Evolutionary conservation across 2,113 vertebrate species (phyloP).

Genomic region (Ammodytes marinus): DNA sequence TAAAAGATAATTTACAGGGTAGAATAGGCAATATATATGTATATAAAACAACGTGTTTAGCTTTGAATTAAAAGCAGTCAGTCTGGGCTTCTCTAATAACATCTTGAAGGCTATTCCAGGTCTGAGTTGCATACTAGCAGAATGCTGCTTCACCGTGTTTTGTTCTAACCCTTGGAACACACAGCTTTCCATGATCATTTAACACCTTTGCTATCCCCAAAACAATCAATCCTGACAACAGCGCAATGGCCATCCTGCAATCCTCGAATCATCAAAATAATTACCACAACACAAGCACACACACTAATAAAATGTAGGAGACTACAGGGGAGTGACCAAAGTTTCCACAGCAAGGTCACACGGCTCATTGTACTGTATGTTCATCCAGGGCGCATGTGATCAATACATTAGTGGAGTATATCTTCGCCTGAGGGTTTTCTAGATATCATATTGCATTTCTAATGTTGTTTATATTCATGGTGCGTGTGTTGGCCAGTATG

Average conservation of each 20-base stretch:
- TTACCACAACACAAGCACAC: conserved; percentile 35
- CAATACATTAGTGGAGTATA: background rate
- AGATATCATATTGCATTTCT: background rate
- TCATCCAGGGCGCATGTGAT: background rate
- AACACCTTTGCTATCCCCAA: background rate
- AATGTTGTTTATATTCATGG: background rate
- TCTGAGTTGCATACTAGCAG: too few relatives aligned
- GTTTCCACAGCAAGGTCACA: conserved; percentile 33
- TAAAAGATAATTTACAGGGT: too few relatives aligned
- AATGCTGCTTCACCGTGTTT: too few relatives aligned
- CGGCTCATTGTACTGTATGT: background rate
- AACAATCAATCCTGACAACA: conserved; percentile 34
- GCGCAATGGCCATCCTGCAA: conserved; percentile 39
- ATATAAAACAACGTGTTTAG: too few relatives aligned
- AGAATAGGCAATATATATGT: too few relatives aligned
- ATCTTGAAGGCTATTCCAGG: too few relatives aligned
- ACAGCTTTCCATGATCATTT: conserved; percentile 6
- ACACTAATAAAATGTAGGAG: conserved; percentile 3
- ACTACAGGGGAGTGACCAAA: background rate
- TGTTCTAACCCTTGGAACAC: too few relatives aligned
- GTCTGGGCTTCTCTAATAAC: too few relatives aligned
- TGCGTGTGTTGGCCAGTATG: background rate
- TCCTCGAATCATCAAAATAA: conserved; percentile 48
- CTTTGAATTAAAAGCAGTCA: too few relatives aligned
- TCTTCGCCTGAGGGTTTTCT: background rate